These are phyloP conservation scores for Taeniopygia guttata DNA, from an alignment of 2,797 vertebrate species.

Conservation along the genomic window DNA sequence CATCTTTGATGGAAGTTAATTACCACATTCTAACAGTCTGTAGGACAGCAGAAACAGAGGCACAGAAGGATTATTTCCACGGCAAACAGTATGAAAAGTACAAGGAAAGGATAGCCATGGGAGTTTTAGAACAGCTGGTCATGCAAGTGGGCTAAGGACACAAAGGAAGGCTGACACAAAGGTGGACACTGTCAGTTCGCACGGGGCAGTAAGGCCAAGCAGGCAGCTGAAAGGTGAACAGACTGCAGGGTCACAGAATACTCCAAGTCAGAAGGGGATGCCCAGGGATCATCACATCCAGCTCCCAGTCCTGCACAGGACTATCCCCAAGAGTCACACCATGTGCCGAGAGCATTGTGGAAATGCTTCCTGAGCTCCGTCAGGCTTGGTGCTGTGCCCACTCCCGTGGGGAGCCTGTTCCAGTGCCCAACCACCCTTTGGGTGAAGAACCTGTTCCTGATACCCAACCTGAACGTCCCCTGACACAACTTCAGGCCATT, in stretches of 20 bases:
- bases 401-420: not conserved
- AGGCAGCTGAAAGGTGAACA: not conserved
- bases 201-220: accelerated
- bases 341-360: accelerated
- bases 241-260: not conserved
- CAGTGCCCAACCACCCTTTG: accelerated
- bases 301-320: accelerated
- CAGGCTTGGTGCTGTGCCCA: not conserved
- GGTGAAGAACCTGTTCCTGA: accelerated
- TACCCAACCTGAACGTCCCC: accelerated
- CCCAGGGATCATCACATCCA: accelerated
- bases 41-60: not conserved
- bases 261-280: accelerated
- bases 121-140: not conserved
- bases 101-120: accelerated
- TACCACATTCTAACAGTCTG: not conserved
- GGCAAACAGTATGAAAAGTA: not conserved
- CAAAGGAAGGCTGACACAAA: not conserved
- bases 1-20: not conserved
- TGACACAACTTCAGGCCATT: not conserved
- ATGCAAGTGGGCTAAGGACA: accelerated
- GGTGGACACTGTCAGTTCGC: accelerated
- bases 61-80: not conserved
- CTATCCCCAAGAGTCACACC: not conserved
- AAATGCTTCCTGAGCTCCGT: accelerated